Percentiles rank a stretch among this genome's conserved stretches.
phyloP scores from a whole-genome alignment of 2,888 invertebrate species.

The Cerceris ruficornis region DNA sequence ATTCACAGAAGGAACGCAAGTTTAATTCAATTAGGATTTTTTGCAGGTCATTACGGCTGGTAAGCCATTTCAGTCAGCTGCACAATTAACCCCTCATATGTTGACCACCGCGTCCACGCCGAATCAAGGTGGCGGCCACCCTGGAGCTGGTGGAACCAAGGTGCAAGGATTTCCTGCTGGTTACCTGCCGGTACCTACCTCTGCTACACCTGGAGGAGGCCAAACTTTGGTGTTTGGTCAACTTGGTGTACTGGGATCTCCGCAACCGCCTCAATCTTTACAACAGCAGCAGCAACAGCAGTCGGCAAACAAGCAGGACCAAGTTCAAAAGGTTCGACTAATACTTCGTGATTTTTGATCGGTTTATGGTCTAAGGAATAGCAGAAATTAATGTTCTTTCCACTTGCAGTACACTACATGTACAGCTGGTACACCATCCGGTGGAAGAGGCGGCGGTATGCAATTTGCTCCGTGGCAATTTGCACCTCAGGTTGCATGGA shows the following conservation, averaged over 20 bases:
- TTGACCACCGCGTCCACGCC: slow-evolving; percentile 85
- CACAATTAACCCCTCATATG: slow-evolving; percentile 91
- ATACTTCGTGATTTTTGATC: neutral
- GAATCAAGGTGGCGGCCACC: slow-evolving; percentile 77
- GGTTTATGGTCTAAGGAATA: neutral
- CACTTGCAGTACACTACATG: slow-evolving; percentile 79
- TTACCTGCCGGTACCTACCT: slow-evolving; percentile 90
- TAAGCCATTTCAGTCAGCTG: slow-evolving; percentile 91
- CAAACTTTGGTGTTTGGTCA: slow-evolving; percentile 91
- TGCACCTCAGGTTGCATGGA: slow-evolving; percentile 90
- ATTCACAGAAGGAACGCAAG: neutral
- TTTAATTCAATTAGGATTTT: slow-evolving; percentile 53
- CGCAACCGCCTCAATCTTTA: slow-evolving; percentile 76
- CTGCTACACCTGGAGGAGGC: slow-evolving; percentile 85
- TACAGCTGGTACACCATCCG: slow-evolving; percentile 77
- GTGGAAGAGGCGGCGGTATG: slow-evolving; percentile 83
- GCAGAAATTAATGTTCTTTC: neutral
- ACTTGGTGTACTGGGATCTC: slow-evolving; percentile 87
- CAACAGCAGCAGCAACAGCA: slow-evolving; percentile 79
- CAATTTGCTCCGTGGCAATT: slow-evolving; percentile 92
- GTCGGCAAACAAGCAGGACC: slow-evolving; percentile 76
- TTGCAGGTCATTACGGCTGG: slow-evolving; percentile 90
- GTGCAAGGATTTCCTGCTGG: slow-evolving; percentile 85
- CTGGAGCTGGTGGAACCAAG: slow-evolving; percentile 75
- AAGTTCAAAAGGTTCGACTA: slow-evolving; percentile 77